These are phyloP conservation scores for Gastracanthus pulcherrimus DNA, from an alignment of 2,888 invertebrate genomes.

Conservation along the genomic window DNA sequence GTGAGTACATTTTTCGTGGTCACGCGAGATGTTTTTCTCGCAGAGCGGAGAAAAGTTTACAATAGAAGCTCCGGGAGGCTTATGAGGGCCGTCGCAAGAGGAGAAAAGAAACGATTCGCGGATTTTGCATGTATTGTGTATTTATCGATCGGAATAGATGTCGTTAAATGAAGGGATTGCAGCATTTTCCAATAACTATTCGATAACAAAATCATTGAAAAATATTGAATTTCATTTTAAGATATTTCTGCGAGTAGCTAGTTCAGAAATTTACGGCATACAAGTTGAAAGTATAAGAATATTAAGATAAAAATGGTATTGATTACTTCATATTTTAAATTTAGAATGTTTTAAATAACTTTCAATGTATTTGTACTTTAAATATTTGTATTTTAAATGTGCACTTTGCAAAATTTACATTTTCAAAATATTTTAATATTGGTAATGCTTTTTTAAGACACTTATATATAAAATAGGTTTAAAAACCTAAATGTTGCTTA, in stretches of 20 bases:
- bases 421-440: neutral
- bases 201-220: neutral
- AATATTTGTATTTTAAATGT: constrained; percentile 16
- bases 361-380: neutral
- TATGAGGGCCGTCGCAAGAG: neutral
- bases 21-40: neutral
- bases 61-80: neutral
- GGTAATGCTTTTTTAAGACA: neutral
- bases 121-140: neutral
- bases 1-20: neutral
- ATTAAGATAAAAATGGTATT: neutral
- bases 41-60: neutral
- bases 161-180: neutral
- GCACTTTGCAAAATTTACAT: neutral
- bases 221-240: neutral
- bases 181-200: neutral
- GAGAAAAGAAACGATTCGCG: neutral
- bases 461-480: neutral
- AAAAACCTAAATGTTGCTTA: neutral
- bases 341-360: neutral
- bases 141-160: neutral
- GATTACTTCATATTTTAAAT: neutral
- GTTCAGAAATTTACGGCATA: no score
- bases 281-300: no score
- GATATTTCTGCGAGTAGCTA: no score